A percentile compares a stretch with the other conserved stretches of the same genome.
These are phyloP conservation scores for Hydrolagus colliei DNA, from an alignment of 2,797 vertebrate species.

Conservation along the genomic window DNA sequence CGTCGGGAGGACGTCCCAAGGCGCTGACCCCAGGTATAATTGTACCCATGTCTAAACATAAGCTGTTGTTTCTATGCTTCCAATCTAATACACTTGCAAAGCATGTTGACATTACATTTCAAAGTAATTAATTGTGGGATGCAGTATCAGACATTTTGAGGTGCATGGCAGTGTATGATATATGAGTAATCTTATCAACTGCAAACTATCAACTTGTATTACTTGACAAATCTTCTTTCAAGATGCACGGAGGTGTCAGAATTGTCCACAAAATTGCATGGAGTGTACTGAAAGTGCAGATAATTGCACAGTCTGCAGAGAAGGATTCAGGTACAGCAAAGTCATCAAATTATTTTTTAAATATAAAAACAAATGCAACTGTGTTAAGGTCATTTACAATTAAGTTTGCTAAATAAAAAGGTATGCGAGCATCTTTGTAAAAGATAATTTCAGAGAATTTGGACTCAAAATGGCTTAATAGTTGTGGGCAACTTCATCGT, in stretches of 20 bases:
- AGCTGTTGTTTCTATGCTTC: no score
- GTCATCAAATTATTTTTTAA: background rate
- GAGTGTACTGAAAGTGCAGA: conserved; percentile 65
- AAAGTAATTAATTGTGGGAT: no score
- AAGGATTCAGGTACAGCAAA: conserved; percentile 69
- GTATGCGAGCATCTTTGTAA: background rate
- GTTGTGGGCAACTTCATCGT: no score
- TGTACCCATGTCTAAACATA: no score
- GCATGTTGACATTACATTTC: no score
- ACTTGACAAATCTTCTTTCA: conserved; percentile 34
- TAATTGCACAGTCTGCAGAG: conserved; percentile 68
- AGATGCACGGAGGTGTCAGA: conserved; percentile 73
- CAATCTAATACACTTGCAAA: no score
- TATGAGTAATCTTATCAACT: no score
- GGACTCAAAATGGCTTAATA: background rate
- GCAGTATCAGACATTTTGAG: no score
- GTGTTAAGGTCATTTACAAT: conserved; percentile 32
- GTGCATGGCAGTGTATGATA: no score
- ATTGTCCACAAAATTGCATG: conserved; percentile 72
- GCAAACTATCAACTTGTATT: no score
- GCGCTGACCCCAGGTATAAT: no score
- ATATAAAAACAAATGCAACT: conserved; percentile 29
- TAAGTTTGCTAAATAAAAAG: conserved; percentile 34
- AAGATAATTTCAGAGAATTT: background rate
- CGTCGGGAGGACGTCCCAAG: no score